phyloP scores from a whole-genome alignment of 2,888 invertebrate species.

The Orthosia gothica region DNA sequence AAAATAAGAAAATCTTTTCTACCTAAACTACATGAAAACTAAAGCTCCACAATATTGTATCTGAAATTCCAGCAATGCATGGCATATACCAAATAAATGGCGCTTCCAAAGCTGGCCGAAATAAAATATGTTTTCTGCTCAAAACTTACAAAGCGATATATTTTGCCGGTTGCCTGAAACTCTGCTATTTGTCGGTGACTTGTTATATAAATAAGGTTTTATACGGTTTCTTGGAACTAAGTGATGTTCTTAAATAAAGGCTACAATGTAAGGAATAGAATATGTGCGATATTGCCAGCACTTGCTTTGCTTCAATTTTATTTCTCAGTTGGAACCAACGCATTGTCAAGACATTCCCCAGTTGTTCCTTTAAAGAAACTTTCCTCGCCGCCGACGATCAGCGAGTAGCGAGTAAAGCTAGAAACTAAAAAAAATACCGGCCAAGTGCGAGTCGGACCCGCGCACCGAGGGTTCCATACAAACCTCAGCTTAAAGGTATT shows the following conservation, averaged over 20 bases:
- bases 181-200: conserved; percentile 22
- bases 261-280: background rate
- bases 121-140: conserved; percentile 53
- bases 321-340: background rate
- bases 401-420: too few relatives aligned
- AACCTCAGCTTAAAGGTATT: too few relatives aligned
- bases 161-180: conserved; percentile 25
- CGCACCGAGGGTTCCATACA: too few relatives aligned
- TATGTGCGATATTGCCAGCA: conserved; percentile 1
- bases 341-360: too few relatives aligned
- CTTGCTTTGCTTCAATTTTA: background rate
- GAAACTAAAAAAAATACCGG: too few relatives aligned
- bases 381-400: too few relatives aligned
- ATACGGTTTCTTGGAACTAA: conserved; percentile 25
- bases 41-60: conserved; percentile 29
- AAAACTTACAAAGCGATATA: conserved; percentile 40
- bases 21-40: background rate
- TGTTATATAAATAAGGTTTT: conserved; percentile 1
- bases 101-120: conserved; percentile 6
- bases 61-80: conserved; percentile 36
- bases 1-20: conserved; percentile 2
- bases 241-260: background rate
- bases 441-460: too few relatives aligned
- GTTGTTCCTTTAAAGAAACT: too few relatives aligned
- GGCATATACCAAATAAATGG: conserved; percentile 22